A percentile compares a stretch with the other conserved stretches of the same genome.
Evolutionary conservation across 2,113 vertebrate species (phyloP).

Genomic region (Melanocharis versteri): DNA sequence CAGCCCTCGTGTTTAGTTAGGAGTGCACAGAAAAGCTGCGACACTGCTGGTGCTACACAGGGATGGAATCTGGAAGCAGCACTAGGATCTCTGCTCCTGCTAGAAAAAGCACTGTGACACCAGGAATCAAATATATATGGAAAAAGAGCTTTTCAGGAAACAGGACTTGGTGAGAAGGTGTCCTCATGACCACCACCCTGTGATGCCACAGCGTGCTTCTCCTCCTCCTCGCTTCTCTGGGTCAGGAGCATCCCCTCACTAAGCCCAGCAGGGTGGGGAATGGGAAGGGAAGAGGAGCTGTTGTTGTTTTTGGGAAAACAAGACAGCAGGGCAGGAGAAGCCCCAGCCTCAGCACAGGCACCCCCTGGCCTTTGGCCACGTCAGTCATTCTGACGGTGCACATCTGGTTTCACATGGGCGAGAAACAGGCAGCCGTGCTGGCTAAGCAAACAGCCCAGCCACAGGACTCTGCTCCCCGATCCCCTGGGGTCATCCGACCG

Average conservation of each 20-base stretch:
- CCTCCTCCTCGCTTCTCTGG: neutral
- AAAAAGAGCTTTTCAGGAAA: neutral
- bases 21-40: neutral
- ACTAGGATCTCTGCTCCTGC: neutral
- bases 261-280: rapidly evolving
- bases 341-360: neutral
- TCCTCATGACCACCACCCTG: neutral
- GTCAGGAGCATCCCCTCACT: neutral
- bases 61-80: neutral
- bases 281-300: neutral
- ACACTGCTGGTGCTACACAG: neutral
- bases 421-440: neutral
- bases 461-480: neutral
- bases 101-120: neutral
- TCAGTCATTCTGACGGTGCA: neutral
- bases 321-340: neutral
- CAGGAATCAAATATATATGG: neutral
- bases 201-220: neutral
- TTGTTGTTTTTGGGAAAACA: neutral
- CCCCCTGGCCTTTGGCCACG: neutral
- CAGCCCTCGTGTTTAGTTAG: neutral
- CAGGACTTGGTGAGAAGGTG: neutral
- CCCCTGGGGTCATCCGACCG: neutral
- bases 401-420: neutral
- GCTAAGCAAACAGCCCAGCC: conserved; percentile 18